A percentile compares a stretch with the other conserved stretches of the same genome.
These are phyloP conservation scores for Leptopilina clavipes DNA, from an alignment of 1,140 invertebrate genomes.

Conservation along the genomic window DNA sequence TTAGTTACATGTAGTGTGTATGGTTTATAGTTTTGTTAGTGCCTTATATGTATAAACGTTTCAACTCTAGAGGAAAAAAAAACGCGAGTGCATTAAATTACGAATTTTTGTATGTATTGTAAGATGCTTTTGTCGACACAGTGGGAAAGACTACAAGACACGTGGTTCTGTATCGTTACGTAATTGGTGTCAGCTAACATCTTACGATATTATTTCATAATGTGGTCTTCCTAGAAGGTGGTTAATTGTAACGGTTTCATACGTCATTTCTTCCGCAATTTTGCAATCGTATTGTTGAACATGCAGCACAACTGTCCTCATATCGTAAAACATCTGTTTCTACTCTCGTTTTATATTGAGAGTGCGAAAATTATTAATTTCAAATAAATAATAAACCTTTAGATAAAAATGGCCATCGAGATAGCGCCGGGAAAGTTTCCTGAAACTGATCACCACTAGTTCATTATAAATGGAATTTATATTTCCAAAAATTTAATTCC, in stretches of 20 bases:
- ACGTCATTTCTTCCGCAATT: conserved; percentile 13
- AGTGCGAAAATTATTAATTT: too few species aligned
- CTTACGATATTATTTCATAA: neutral
- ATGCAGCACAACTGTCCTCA: neutral
- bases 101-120: neutral
- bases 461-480: too few species aligned
- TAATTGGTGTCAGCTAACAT: neutral
- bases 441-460: too few species aligned
- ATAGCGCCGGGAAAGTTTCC: too few species aligned
- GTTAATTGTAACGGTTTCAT: conserved; percentile 11
- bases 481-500: too few species aligned
- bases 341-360: neutral
- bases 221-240: conserved; percentile 2
- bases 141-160: neutral
- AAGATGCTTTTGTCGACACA: neutral
- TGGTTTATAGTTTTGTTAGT: neutral
- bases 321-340: neutral
- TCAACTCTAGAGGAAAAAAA: neutral
- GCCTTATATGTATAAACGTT: neutral
- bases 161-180: conserved; percentile 12
- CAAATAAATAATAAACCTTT: too few species aligned
- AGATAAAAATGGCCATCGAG: too few species aligned
- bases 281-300: conserved; percentile 11
- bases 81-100: conserved; percentile 3
- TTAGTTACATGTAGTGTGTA: neutral